Evolutionary conservation across 2,888 invertebrate species (phyloP), one percentile per base, ranked within the genome.

Genomic region (Bombyx huttoni): DNA sequence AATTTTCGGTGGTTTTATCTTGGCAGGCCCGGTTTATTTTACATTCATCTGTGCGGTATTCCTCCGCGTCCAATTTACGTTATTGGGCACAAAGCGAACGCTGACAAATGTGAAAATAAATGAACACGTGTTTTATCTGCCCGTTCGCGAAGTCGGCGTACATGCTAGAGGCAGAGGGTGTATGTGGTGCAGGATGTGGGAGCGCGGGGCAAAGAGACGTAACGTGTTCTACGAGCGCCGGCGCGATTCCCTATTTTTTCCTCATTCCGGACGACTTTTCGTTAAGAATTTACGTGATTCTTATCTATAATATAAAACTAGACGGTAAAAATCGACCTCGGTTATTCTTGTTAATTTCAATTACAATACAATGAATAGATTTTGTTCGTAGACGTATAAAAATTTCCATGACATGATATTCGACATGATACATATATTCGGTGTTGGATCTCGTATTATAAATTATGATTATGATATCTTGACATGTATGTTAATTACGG

Each of bases 41-140:
- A 86, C 86, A 88, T 88, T 87, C 85, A 87, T 85, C 85, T 85
- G 83, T 79, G 85, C 81, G 83, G 83, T 81, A 85, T 83, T 80
- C 86, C 85, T 85, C 81, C 79, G 75, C 82, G 81, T 86, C 84
- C 87, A 87, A 87, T 87, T 87, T 88, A 87, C 86, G 87, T 87
- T 87, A 86, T 86, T 85, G 86, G 84, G 85, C 82, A 86, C 86
- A 86, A 85, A 87, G 86, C 85, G 87, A 87, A 87, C 81, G 85
- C 84, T 88, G 87, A 88, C 87, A 87, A 88, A 87, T 86, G 83
- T 81, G 78, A 87, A 86, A 87, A 86, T 86, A 87, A 86, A 86
- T 84, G 86, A 86, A 85, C 85, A 83, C 81, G 85, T 83, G 84
- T 86, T 86, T 85, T 86, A 86, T 86, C 82, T 86, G 70, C 75